Evolutionary conservation across 2,888 invertebrate genomes (phyloP).

Genomic region (Stramonita haemastoma): DNA sequence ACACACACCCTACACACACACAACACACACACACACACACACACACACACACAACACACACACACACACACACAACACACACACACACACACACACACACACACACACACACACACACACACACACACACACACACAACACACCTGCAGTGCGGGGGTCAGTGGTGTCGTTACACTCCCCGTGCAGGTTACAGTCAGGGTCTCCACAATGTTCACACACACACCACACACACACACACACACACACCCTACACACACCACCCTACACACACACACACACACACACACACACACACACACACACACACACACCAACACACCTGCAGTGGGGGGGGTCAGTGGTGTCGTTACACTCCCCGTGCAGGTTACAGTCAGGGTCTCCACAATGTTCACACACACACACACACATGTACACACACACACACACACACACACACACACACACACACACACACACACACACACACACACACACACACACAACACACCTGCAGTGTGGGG

Average conservation of each 20-base stretch:
- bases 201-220: too few relatives aligned
- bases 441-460: too few relatives aligned
- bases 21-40: too few relatives aligned
- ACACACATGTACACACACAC: background rate
- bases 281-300: background rate
- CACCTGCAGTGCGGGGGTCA: slow-evolving; percentile 61
- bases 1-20: too few relatives aligned
- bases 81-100: background rate
- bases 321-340: slow-evolving; percentile 58
- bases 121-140: slow-evolving; percentile 22
- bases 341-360: slow-evolving; percentile 55
- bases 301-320: slow-evolving; percentile 49
- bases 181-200: slow-evolving; percentile 60
- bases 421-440: background rate
- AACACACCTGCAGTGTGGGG: slow-evolving; percentile 60
- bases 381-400: too few relatives aligned
- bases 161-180: slow-evolving; percentile 44
- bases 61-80: background rate
- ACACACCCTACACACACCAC: background rate
- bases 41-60: too few relatives aligned
- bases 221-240: background rate
- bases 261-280: background rate
- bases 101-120: background rate
- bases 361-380: slow-evolving; percentile 62
- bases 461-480: too few relatives aligned